Percentiles rank a stretch among this genome's conserved stretches.
phyloP scores from a whole-genome alignment of 2,888 invertebrate species.

The Toxonevra muliebris region DNA sequence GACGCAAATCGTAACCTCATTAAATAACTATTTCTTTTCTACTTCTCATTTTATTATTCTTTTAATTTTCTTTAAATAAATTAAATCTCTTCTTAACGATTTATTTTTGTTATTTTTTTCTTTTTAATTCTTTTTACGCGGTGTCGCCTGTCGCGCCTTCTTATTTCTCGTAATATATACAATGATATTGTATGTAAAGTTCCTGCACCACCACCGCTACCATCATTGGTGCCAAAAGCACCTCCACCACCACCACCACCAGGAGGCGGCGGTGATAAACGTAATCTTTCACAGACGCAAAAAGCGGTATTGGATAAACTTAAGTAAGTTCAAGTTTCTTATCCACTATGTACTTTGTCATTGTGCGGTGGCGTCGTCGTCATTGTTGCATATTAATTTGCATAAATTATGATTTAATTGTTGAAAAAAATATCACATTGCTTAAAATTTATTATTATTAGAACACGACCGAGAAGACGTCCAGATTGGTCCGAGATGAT shows the following conservation, averaged over 20 bases:
- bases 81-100: constrained; percentile 24
- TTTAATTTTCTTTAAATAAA: constrained; percentile 10
- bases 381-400: constrained; percentile 20
- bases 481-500: constrained; percentile 92
- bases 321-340: constrained; percentile 64
- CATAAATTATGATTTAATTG: constrained; percentile 8
- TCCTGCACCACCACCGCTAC: constrained; percentile 64
- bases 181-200: constrained; percentile 47
- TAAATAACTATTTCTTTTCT: constrained; percentile 31
- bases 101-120: constrained; percentile 7
- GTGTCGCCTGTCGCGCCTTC: background rate
- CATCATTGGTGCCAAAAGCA: constrained; percentile 66
- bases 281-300: constrained; percentile 70
- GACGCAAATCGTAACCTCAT: constrained; percentile 32
- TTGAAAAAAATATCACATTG: background rate
- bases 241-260: constrained; percentile 79
- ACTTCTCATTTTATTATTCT: constrained; percentile 15
- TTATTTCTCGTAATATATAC: background rate
- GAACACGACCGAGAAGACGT: constrained; percentile 78
- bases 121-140: background rate
- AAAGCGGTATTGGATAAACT: constrained; percentile 76
- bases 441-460: constrained; percentile 40
- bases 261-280: constrained; percentile 70
- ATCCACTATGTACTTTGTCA: background rate
- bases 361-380: background rate